Evolutionary conservation across 2,113 vertebrate species (phyloP).

Genomic region (Indicator indicator): DNA sequence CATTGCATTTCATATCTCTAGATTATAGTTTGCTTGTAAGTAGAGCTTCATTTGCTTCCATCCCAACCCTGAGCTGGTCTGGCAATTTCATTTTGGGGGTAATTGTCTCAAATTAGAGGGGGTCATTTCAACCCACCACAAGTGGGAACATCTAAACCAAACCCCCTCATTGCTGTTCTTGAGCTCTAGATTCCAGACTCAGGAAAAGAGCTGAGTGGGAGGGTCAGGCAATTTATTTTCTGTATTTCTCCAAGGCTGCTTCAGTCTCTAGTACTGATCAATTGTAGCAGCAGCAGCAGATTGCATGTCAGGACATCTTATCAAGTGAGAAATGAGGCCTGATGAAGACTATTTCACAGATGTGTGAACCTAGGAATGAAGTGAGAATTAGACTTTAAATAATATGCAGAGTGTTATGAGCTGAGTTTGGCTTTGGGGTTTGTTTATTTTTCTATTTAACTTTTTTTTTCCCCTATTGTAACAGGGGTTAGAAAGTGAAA

Average conservation of each 20-base stretch:
- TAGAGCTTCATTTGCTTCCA: no score
- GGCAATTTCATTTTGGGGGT: no score
- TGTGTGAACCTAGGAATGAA: background rate
- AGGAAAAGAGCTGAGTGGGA: background rate
- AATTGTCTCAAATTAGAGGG: no score
- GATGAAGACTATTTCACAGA: background rate
- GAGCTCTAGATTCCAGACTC: background rate
- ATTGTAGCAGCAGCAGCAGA: background rate
- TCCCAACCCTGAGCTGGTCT: no score
- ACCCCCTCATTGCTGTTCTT: background rate
- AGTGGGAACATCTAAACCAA: background rate
- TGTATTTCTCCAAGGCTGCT: background rate
- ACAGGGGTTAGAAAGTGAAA: background rate
- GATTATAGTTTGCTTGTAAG: no score
- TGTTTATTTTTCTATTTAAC: background rate
- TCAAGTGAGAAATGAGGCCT: constrained; percentile 18
- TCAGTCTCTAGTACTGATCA: background rate
- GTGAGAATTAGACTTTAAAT: background rate
- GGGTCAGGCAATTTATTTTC: background rate
- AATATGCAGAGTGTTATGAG: background rate
- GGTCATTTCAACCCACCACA: no score
- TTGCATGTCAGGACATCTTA: background rate
- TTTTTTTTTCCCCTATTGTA: background rate
- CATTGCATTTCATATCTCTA: no score
- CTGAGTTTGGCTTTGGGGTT: background rate